Evolutionary conservation across 2,888 invertebrate species (phyloP), one percentile per base, ranked within the genome.

Genomic region (Apomyelois bistriatella): DNA sequence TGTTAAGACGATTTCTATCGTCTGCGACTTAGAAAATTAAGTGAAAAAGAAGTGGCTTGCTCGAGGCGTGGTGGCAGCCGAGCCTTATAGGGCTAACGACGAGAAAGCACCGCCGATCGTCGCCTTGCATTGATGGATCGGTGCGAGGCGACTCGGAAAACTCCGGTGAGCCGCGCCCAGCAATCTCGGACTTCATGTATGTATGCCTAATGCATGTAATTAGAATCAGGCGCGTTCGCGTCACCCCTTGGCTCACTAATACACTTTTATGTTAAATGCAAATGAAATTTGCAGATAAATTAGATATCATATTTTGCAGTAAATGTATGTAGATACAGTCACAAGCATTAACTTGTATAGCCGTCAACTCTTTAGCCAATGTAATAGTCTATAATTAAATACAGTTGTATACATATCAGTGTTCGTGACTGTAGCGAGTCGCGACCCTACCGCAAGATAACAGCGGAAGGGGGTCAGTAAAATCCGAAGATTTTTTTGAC

Each of bases 61-160:
- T 73, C 79, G 76, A 85, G 85, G 88, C 86, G 87, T 84, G 86
- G 87, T 85, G 80, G 76, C 73, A 72, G 68, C 73, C 74, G 59
- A 68, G 65, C 90, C 90, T 76, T 90, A 79, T 88, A 88, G 82
- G 88, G 90, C 85, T 90, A 89, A 89, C 88, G 88, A 90, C 87
- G 88, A 85, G 90, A 90, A 90, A 89, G 89, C 86, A 81, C 83
- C 80, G 76, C 74, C 79, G 82, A 82, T 74, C 82, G 79, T 74
- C 76, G 79, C 77, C 72, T 72, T 73, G 78, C 84, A 85, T 82
- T 88, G 88, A 90, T 87, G 80, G 83, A 83, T 79, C 77, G 79
- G 61, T 65, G 68, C 69, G 66, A 52, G 61, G 63, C 64, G 57
- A 60, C 60, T 62, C 60, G 58, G 59, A n/a, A 46, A 46, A 46